A percentile compares a stretch with the other conserved stretches of the same genome.
These are phyloP conservation scores for Trachymyrmex septentrionalis DNA, from an alignment of 1,140 invertebrate genomes.

Conservation along the genomic window DNA sequence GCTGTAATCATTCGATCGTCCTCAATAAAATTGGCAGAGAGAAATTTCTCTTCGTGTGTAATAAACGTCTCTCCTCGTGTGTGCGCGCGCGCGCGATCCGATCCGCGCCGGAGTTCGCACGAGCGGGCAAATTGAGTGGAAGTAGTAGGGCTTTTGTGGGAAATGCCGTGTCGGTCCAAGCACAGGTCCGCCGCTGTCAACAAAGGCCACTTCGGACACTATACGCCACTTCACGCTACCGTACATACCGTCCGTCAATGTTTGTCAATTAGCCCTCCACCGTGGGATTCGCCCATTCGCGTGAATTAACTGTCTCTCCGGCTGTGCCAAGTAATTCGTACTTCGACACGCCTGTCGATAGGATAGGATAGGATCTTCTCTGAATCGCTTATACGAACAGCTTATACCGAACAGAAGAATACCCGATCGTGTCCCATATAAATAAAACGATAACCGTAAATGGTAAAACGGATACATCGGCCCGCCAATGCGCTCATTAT, in stretches of 20 bases:
- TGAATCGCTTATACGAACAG: neutral
- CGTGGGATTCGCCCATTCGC: conserved; percentile 67
- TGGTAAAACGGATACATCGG: conserved; percentile 56
- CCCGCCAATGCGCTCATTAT: conserved; percentile 70
- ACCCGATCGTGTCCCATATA: neutral
- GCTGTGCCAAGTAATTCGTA: neutral
- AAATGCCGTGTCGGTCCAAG: conserved; percentile 66
- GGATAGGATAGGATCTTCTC: neutral
- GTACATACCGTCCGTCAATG: conserved; percentile 78
- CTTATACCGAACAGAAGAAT: neutral
- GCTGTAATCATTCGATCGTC: conserved; percentile 42
- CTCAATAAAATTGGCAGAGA: conserved; percentile 49
- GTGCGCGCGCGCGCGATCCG: neutral
- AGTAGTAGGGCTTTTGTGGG: conserved; percentile 73
- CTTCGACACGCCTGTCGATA: conserved; percentile 20
- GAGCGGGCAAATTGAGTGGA: conserved; percentile 79
- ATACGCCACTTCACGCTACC: conserved; percentile 66
- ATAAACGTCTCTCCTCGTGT: neutral
- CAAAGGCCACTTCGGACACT: conserved; percentile 77
- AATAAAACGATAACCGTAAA: conserved; percentile 25
- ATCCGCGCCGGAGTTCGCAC: neutral
- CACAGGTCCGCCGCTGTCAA: conserved; percentile 78
- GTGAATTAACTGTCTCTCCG: conserved; percentile 63
- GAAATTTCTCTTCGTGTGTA: conserved; percentile 34
- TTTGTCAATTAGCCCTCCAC: conserved; percentile 80